Evolutionary conservation across 53 echinoderm and acorn worm species (phyloP).

Genomic region (Astropecten irregularis): DNA sequence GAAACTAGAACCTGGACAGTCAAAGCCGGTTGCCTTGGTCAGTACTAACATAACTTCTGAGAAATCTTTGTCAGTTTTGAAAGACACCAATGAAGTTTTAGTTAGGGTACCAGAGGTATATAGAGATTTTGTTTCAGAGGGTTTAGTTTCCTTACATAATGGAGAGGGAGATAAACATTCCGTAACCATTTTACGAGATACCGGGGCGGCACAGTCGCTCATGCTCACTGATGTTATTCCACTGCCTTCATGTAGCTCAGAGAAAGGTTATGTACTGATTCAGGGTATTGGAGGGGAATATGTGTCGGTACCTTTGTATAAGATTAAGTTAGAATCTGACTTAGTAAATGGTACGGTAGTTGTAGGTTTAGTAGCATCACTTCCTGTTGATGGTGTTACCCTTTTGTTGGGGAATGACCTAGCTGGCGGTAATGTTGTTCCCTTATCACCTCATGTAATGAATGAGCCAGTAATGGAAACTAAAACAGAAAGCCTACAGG

Average conservation of each 20-base stretch:
- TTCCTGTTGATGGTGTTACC: slow-evolving; percentile 56
- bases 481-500: slow-evolving; percentile 28
- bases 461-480: background rate
- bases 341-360: slow-evolving; percentile 34
- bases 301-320: slow-evolving; percentile 37
- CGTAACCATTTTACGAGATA: slow-evolving; percentile 20
- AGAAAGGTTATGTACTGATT: slow-evolving; percentile 56
- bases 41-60: background rate
- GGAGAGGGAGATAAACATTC: background rate
- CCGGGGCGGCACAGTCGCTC: slow-evolving; percentile 61
- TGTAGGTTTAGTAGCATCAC: slow-evolving; percentile 55
- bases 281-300: slow-evolving; percentile 56
- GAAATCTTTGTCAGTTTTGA: background rate
- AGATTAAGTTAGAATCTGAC: slow-evolving; percentile 33
- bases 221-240: slow-evolving; percentile 36
- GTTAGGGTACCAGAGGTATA: background rate
- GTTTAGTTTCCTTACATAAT: background rate
- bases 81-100: background rate
- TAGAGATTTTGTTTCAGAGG: background rate
- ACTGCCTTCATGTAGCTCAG: slow-evolving; percentile 3
- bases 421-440: slow-evolving; percentile 30
- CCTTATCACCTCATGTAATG: background rate
- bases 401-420: slow-evolving; percentile 64
- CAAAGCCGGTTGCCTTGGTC: slow-evolving; percentile 2
- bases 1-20: background rate